A percentile compares a stretch with the other conserved stretches of the same genome.
phyloP scores from a whole-genome alignment of 2,797 vertebrate species.

The Myoxocephalus aenaeus region DNA sequence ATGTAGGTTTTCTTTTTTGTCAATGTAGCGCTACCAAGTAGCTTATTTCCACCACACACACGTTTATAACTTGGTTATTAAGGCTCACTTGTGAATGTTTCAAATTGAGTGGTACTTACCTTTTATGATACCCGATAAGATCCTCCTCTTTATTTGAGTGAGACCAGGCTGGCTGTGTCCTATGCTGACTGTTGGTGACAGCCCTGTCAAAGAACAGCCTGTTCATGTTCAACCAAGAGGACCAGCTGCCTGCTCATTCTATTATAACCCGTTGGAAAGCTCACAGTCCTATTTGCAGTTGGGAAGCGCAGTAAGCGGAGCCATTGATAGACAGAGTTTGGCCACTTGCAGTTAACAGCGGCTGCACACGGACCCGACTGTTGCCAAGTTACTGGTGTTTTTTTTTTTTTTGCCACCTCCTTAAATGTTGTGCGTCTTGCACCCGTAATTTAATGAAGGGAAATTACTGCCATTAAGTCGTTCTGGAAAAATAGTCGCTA shows the following conservation, averaged over 20 bases:
- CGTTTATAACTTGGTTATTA: not conserved
- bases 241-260: constrained; percentile 59
- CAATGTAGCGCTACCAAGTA: not conserved
- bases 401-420: constrained; percentile 18
- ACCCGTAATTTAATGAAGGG: constrained; percentile 18
- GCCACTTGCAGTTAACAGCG: constrained; percentile 35
- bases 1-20: not conserved
- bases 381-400: constrained; percentile 30
- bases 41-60: not conserved
- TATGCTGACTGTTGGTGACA: constrained; percentile 45
- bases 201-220: constrained; percentile 60
- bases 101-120: not conserved
- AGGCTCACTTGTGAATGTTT: not conserved
- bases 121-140: constrained; percentile 7
- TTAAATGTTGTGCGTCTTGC: constrained; percentile 23
- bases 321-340: constrained; percentile 29
- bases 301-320: constrained; percentile 39
- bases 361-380: constrained; percentile 22
- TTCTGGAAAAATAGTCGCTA: constrained; percentile 3
- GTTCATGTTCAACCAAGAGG: constrained; percentile 70
- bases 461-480: not conserved
- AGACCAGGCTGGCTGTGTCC: constrained; percentile 34
- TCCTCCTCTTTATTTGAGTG: constrained; percentile 23
- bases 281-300: constrained; percentile 50
- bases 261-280: constrained; percentile 54